These are phyloP conservation scores for Pteria penguin DNA, from an alignment of 2,888 invertebrate species.

Conservation along the genomic window DNA sequence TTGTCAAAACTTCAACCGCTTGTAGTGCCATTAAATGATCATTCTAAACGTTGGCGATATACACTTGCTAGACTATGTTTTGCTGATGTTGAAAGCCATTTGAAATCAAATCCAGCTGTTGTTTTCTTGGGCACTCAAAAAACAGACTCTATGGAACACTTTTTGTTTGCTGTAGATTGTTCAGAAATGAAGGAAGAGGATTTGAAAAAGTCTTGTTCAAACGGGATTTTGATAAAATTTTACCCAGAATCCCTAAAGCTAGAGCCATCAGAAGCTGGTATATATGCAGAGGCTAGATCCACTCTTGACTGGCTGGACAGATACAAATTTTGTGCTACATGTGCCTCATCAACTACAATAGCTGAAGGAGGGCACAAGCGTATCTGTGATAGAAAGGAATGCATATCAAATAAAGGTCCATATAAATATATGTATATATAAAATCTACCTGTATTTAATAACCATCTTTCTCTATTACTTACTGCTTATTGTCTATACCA, in stretches of 20 bases:
- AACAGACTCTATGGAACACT: slow-evolving; percentile 46
- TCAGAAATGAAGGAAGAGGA: slow-evolving; percentile 54
- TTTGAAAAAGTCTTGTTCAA: slow-evolving; percentile 47
- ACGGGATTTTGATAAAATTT: slow-evolving; percentile 56
- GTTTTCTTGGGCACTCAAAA: slow-evolving; percentile 74
- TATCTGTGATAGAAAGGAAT: slow-evolving; percentile 69
- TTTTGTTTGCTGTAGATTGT: slow-evolving; percentile 75
- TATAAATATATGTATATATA: too few relatives aligned
- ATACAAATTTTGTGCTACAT: slow-evolving; percentile 80
- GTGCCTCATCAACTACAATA: slow-evolving; percentile 75
- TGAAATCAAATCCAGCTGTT: slow-evolving; percentile 60
- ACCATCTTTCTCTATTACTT: too few relatives aligned
- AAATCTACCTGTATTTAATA: too few relatives aligned
- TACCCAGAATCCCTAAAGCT: slow-evolving; percentile 69
- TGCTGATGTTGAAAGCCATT: slow-evolving; percentile 55
- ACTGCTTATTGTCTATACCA: too few relatives aligned
- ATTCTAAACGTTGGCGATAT: slow-evolving; percentile 53
- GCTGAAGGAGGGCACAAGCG: slow-evolving; percentile 78
- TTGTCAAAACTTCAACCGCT: slow-evolving; percentile 70
- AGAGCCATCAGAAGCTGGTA: slow-evolving; percentile 71
- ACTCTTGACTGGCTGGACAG: slow-evolving; percentile 80
- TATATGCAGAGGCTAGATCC: slow-evolving; percentile 78
- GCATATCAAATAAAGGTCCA: slow-evolving; percentile 75
- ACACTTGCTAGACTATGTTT: slow-evolving; percentile 57
- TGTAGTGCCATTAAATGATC: slow-evolving; percentile 46